Base-by-base conservation (phyloP, 2,888 invertebrate species). In the Drosophila eohydei region DNA sequence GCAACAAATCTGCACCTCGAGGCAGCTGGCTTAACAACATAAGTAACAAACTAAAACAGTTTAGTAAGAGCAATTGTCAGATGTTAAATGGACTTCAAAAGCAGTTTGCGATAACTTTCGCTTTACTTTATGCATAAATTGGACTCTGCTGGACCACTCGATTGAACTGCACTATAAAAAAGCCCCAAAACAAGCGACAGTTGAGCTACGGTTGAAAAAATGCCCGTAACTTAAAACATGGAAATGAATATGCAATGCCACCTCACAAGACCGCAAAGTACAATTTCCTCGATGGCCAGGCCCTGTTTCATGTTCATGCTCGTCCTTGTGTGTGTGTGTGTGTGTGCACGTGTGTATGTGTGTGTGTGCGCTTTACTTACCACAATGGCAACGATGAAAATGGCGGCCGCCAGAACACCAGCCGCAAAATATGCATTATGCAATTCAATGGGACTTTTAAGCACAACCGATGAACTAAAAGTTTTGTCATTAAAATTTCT, bases 371-470 rank as follows among this genome's bases (percentile, higher is more conserved):
- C 51, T 55, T 61, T 16, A 93, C 94, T 94, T 88, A 96, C 96
- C 93, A 96, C 96, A 74, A 96, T 94, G 55, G 95, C 95, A 58
- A 96, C 96, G 86, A 96, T 95, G 72, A 96, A 94, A 69, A 96
- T 95, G 59, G 96, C 96, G 50, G 96, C 95, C 43, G 95, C 95
- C 72, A 96, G 94, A 9, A 96, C 96, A 58, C 96, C 96, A 32
- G 95, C 96, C 11, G 96, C 96, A 85, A 96, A 96, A 93, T 96
- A 96, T 83, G 96, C 95, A 92, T 96, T 96, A 93, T 96, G 96
- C 62, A 95, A 93, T 73, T 95, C 95, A 91, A 95, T 93, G 56
- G 93, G 94, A 87, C 94, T 94, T 88, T 93, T 93, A 75, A 92
- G 91, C 72, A 91, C 91, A 78, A 91, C 92, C 78, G 92, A 90